These are phyloP conservation scores for Tortricodes alternella DNA, from an alignment of 2,888 invertebrate genomes.

Conservation along the genomic window DNA sequence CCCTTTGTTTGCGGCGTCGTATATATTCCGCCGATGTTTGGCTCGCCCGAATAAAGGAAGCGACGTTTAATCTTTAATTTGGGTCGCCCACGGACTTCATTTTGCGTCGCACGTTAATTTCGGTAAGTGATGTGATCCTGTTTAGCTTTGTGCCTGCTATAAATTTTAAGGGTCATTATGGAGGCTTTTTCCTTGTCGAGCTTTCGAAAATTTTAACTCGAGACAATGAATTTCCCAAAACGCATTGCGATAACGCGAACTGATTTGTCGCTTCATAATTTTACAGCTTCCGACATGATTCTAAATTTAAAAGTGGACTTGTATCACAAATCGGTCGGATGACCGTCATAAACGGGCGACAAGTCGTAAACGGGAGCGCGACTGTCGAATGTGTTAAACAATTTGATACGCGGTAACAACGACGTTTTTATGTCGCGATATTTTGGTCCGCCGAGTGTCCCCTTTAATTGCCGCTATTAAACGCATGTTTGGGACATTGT, in stretches of 20 bases:
- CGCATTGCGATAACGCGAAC: conserved; percentile 2
- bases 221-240: conserved; percentile 19
- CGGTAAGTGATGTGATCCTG: conserved; percentile 53
- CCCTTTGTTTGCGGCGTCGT: conserved; percentile 69
- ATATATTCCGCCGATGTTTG: conserved; percentile 64
- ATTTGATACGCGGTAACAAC: conserved; percentile 73
- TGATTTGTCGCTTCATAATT: neutral
- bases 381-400: conserved; percentile 71
- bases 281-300: conserved; percentile 28
- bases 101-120: conserved; percentile 57
- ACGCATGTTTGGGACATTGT: conserved; percentile 68
- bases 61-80: conserved; percentile 73
- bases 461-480: conserved; percentile 77
- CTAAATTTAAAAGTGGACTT: conserved; percentile 52
- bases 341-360: conserved; percentile 65
- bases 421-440: conserved; percentile 76
- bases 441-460: conserved; percentile 70
- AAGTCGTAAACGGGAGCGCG: conserved; percentile 62
- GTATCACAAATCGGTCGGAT: conserved; percentile 62
- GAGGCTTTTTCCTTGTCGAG: conserved; percentile 6
- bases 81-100: conserved; percentile 60
- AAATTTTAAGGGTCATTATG: conserved; percentile 22
- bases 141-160: conserved; percentile 26
- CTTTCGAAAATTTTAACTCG: neutral
- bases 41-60: conserved; percentile 62